Evolutionary conservation across 1,140 invertebrate species (phyloP), one percentile per base, ranked within the genome.

Genomic region (Andricus grossulariae): DNA sequence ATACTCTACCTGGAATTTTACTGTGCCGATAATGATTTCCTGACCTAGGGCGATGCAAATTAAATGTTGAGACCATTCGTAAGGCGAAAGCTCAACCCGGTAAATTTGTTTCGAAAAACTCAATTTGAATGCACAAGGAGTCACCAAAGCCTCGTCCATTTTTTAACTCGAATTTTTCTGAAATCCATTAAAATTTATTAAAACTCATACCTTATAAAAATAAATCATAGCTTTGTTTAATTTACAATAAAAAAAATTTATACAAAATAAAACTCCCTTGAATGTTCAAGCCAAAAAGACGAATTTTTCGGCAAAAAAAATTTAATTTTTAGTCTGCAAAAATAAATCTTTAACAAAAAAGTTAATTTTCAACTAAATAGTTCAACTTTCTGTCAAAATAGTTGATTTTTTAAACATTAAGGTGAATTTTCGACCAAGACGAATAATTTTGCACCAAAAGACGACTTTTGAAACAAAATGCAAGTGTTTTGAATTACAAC

Each of bases 1-100:
- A 75, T 18, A 66, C 66, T 49, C 5, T 85, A 92, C 92, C 82
- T 92, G 91, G 86, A 93, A 92, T 83, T 92, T 91, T 18, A 92
- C 73, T 21, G 85, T 87, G 66, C 87, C 91, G 21, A 92, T 79
- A 66, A 90, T 76, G 60, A 92, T 89, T 80, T 91, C 89, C 45
- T 91, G 85, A 15, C 82, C 80, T 49, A 92, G 84, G 15, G 89
- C 92, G 18, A 93, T 86, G 54, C 91, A 92, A 76, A 93, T 90
- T 73, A 93, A 83, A 82, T 92, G 86, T 52, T 92, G 91, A 18
- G 92, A 93, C 90, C 91, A 92, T 77, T 92, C 91, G 80, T 89
- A 92, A 15, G 91, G 92, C 10, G 92, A 93, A 72, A 92, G 90
- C 79, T 92, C 92, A 0, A 92, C 90, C 66, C 85, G 85, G 39